phyloP scores from a whole-genome alignment of 2,888 invertebrate species.

The Myathropa florea region DNA sequence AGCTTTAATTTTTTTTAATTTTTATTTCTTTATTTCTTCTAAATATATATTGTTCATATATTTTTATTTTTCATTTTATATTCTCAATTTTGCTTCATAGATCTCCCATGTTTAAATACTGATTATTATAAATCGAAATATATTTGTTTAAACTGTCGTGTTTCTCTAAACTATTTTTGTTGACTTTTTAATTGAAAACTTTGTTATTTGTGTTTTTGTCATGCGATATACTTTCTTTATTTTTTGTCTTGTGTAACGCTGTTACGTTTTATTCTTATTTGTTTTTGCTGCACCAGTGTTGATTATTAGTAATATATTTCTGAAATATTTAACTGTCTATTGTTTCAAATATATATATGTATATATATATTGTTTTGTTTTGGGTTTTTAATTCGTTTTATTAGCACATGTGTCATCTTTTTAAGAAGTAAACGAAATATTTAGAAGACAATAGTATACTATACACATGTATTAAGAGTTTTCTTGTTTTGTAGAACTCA shows the following conservation, averaged over 20 bases:
- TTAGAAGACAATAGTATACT: slow-evolving; percentile 57
- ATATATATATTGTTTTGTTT: slow-evolving; percentile 13
- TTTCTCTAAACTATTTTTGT: slow-evolving; percentile 70
- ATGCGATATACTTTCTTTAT: slow-evolving; percentile 74
- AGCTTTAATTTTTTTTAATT: slow-evolving; percentile 49
- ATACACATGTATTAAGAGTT: slow-evolving; percentile 48
- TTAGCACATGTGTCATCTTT: slow-evolving; percentile 46
- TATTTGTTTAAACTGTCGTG: slow-evolving; percentile 72
- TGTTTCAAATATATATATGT: slow-evolving; percentile 60
- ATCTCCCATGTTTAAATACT: slow-evolving; percentile 65
- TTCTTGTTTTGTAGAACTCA: slow-evolving; percentile 13
- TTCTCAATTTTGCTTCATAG: slow-evolving; percentile 64
- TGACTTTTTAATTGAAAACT: slow-evolving; percentile 73
- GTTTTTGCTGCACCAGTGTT: slow-evolving; percentile 64
- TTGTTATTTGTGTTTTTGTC: slow-evolving; percentile 75
- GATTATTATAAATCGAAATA: slow-evolving; percentile 72
- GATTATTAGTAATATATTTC: slow-evolving; percentile 65
- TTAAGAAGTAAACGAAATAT: slow-evolving; percentile 58
- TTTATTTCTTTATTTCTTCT: slow-evolving; percentile 65
- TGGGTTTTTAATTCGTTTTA: slow-evolving; percentile 39
- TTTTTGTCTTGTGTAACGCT: slow-evolving; percentile 63
- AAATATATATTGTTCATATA: slow-evolving; percentile 69
- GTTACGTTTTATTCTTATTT: slow-evolving; percentile 54
- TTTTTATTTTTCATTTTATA: slow-evolving; percentile 55
- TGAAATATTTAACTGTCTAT: slow-evolving; percentile 68